Percentiles rank a stretch among this genome's conserved stretches.
Evolutionary conservation across 2,113 vertebrate genomes (phyloP).

Genomic region (Aviceda subcristata): DNA sequence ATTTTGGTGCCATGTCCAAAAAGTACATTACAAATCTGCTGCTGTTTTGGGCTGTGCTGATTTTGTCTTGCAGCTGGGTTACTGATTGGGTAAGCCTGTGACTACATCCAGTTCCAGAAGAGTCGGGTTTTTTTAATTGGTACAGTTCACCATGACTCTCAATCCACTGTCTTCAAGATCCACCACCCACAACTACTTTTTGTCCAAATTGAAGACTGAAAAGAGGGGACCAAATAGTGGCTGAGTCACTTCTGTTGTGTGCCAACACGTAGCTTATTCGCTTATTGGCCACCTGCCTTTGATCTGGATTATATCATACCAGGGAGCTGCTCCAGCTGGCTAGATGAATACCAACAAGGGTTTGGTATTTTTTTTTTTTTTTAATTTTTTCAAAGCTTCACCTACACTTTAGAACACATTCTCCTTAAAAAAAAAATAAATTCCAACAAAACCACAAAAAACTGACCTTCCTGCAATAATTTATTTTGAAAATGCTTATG

Average conservation of each 20-base stretch:
- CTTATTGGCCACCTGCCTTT: conserved; percentile 33
- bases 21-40: background rate
- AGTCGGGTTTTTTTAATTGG: background rate
- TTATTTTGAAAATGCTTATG: background rate
- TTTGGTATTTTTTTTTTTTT: no score
- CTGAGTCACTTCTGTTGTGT: conserved; percentile 11
- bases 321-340: conserved; percentile 38
- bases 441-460: background rate
- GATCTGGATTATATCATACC: conserved; percentile 29
- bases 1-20: background rate
- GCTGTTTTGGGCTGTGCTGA: background rate
- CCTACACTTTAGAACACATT: background rate
- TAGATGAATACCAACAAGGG: background rate
- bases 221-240: background rate
- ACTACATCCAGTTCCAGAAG: background rate
- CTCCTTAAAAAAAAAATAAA: background rate
- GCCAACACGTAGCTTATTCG: background rate
- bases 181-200: background rate
- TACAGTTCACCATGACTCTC: background rate
- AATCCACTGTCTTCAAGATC: background rate
- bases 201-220: background rate
- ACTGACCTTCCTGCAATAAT: background rate
- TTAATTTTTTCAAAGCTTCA: background rate
- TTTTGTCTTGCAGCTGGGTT: background rate
- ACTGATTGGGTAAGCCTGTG: background rate